These are phyloP conservation scores for Ochotona curzoniae DNA, from an alignment of 2,113 vertebrate species.

Conservation along the genomic window DNA sequence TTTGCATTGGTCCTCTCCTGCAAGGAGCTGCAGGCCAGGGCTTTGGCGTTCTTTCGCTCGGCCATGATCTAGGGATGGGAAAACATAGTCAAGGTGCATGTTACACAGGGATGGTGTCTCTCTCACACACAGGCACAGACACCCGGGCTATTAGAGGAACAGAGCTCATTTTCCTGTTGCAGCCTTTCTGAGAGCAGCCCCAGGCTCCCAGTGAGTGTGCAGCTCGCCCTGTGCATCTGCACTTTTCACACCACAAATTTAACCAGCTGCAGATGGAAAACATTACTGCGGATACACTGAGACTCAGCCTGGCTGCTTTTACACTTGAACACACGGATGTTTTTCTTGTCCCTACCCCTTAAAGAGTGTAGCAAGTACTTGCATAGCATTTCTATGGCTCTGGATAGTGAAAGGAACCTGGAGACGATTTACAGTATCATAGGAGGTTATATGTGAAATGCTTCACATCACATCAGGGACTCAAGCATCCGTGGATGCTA, in stretches of 20 bases:
- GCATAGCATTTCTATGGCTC: not conserved
- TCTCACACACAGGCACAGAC: rapidly evolving
- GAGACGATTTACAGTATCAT: not conserved
- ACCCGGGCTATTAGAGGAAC: no score
- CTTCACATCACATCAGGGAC: not conserved
- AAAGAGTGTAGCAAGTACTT: not conserved
- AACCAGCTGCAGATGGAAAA: no score
- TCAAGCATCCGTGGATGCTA: not conserved
- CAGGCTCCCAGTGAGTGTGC: rapidly evolving
- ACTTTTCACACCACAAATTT: not conserved
- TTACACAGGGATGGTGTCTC: no score
- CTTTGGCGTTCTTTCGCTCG: constrained; percentile 96
- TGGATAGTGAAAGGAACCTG: no score
- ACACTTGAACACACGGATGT: not conserved
- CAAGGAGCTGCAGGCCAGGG: constrained; percentile 92
- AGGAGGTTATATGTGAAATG: not conserved
- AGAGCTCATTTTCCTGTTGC: not conserved
- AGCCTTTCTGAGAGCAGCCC: rapidly evolving
- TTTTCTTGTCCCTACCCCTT: not conserved
- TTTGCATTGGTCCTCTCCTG: constrained; percentile 88
- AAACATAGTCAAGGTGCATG: not conserved
- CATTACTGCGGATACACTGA: not conserved
- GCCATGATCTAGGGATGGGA: constrained; percentile 94
- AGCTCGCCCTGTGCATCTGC: not conserved
- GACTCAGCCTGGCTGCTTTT: no score